Base-by-base conservation (phyloP, 2,113 vertebrate genomes). In the Cavia porcellus region DNA sequence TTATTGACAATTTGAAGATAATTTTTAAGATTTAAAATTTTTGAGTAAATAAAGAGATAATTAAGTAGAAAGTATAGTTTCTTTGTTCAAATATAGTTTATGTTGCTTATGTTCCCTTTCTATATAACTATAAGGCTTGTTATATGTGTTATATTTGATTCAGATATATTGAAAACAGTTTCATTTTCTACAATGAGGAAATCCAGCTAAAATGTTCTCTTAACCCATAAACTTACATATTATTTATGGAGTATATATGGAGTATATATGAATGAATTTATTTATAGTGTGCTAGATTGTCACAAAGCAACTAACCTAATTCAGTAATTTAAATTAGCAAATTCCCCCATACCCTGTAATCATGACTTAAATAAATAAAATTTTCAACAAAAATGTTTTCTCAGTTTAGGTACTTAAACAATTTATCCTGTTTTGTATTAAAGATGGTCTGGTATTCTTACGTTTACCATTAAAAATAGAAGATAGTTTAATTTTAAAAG, bases 391-490 rank as follows among this genome's bases (percentile, higher is more conserved):
- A 70, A n/a, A 30, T 47, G 0, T 66, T 68, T 90, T 89, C 0
- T 64, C 85, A 87, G 24, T 9, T 92, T 90, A 80, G n/a, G 4
- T 95, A 86, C 80, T 93, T 96, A 72, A 96, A 89, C 28, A 82
- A 66, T 83, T 66, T 93, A 74, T 82, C 15, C 52, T 86, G 10
- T 24, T 61, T 81, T 92, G 1, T 62, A 62, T 32, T 64, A 85
- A 90, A 87, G 14, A n/a, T 50, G 9, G 80, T 81, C 32, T 86
- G 4, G 24, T 68, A 84, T 3, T 80, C 25, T 55, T 82, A 61
- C 13, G 77, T 95, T 83, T 95, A 1, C 68, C 59, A 95, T 70
- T 85, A 90, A 94, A 97, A 95, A 14, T 25, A 94, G 12, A 66
- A 4, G 4, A 42, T 89, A 2, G 14, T 70, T 94, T 96, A 90